phyloP scores from a whole-genome alignment of 2,888 invertebrate genomes.

The Steromphala cineraria region DNA sequence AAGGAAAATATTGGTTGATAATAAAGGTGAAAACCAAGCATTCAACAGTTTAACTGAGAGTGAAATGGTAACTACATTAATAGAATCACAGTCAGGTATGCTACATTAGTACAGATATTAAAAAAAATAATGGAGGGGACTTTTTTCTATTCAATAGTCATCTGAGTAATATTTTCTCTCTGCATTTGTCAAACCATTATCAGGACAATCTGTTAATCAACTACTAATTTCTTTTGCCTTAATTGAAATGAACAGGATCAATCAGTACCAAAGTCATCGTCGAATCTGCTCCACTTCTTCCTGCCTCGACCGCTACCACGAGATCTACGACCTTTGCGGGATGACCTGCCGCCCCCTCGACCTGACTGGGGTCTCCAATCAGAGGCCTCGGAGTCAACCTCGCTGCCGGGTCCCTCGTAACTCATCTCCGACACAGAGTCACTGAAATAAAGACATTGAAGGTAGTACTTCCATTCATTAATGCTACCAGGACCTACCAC shows the following conservation, averaged over 20 bases:
- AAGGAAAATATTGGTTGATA: neutral
- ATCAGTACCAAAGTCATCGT: constrained; percentile 55
- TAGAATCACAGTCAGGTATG: neutral
- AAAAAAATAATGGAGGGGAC: too few relatives aligned
- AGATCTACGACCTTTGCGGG: constrained; percentile 25
- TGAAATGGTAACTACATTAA: neutral
- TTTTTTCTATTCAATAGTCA: too few relatives aligned
- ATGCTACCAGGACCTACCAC: too few relatives aligned
- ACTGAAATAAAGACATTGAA: constrained; percentile 25
- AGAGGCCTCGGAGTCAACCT: constrained; percentile 37
- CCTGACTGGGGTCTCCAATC: constrained; percentile 34
- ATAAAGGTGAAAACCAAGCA: neutral
- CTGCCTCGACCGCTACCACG: constrained; percentile 15
- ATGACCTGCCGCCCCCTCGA: constrained; percentile 21
- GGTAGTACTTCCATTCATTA: too few relatives aligned
- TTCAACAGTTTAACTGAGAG: neutral
- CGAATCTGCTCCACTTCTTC: constrained; percentile 33
- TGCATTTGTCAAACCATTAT: too few relatives aligned
- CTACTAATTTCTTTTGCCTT: neutral
- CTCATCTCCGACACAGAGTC: constrained; percentile 40
- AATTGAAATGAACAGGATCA: neutral
- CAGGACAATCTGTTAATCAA: neutral
- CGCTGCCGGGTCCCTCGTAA: constrained; percentile 37
- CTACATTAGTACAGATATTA: too few relatives aligned
- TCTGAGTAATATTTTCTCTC: too few relatives aligned